Conservation (phyloP, 2,888 invertebrate species). For the Microctonus aethiopoides region DNA sequence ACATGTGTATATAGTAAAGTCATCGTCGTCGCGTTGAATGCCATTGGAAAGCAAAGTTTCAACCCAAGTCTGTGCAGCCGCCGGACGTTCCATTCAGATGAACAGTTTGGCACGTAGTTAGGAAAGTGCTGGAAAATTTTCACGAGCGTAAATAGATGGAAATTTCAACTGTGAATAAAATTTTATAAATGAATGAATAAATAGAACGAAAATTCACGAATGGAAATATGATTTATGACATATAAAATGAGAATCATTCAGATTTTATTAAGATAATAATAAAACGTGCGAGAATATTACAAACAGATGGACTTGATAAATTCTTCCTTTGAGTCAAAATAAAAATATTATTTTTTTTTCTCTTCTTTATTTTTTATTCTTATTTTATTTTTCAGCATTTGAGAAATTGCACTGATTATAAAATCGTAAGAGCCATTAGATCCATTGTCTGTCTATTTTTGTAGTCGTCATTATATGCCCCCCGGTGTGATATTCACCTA, state of each 20-base stretch:
- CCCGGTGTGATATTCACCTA: neutral
- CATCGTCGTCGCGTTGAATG: neutral
- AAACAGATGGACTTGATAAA: neutral
- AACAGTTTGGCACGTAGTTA: constrained; percentile 16
- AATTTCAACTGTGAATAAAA: constrained; percentile 51
- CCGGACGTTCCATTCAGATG: neutral
- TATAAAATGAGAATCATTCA: too few species aligned
- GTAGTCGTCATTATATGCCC: neutral
- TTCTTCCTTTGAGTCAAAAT: neutral
- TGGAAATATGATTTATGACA: too few species aligned
- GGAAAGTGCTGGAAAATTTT: neutral
- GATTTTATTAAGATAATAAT: too few species aligned
- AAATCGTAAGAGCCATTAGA: neutral
- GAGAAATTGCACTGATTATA: neutral
- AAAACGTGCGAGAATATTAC: neutral
- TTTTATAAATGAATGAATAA: neutral
- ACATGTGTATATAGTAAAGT: neutral
- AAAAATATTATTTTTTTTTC: too few species aligned
- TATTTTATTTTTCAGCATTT: too few species aligned
- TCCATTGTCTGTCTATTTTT: neutral
- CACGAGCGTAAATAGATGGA: neutral
- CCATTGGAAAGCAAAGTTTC: neutral
- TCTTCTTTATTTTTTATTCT: too few species aligned
- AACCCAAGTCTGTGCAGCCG: neutral
- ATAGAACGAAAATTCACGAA: too few species aligned